phyloP scores from a whole-genome alignment of 2,797 vertebrate species.

The Choloepus didactylus region DNA sequence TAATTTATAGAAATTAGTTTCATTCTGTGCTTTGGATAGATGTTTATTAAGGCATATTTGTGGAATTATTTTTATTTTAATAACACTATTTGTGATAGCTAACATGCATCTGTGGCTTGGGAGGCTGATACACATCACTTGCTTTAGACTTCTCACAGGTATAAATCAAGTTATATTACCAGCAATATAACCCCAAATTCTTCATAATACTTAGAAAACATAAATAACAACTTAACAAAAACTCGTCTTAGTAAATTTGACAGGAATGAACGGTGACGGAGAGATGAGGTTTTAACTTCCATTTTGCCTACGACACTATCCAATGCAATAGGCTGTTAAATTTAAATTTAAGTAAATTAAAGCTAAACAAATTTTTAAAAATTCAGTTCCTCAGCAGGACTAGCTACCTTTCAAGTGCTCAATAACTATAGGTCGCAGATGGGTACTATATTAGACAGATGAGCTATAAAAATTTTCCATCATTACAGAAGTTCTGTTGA shows the following conservation, averaged over 20 bases:
- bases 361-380: background rate
- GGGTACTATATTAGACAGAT: background rate
- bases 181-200: background rate
- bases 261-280: background rate
- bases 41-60: background rate
- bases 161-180: background rate
- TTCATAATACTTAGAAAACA: background rate
- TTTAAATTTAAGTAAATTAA: background rate
- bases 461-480: background rate
- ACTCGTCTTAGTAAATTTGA: background rate
- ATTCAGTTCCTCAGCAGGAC: background rate
- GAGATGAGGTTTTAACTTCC: background rate
- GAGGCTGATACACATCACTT: background rate
- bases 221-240: slow-evolving; percentile 16
- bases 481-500: slow-evolving; percentile 6
- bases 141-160: background rate
- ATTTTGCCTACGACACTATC: background rate
- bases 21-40: background rate
- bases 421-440: background rate
- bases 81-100: background rate
- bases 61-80: slow-evolving; percentile 38
- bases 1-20: slow-evolving; percentile 12
- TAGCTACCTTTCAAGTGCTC: background rate
- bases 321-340: background rate
- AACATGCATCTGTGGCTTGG: background rate